phyloP scores from a whole-genome alignment of 35 echinoderm and acorn worm genomes.

The Acanthaster planci region DNA sequence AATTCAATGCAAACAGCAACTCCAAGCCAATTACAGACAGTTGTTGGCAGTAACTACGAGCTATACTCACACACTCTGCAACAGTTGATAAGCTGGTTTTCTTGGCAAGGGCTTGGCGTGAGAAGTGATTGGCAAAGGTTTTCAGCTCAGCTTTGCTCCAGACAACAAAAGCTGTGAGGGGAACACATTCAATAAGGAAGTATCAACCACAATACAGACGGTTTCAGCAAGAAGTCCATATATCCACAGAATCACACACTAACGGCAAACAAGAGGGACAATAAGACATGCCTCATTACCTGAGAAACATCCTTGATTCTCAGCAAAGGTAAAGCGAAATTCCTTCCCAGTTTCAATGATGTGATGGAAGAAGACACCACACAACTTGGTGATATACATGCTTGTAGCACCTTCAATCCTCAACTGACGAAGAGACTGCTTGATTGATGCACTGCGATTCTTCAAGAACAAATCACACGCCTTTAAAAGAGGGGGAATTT shows the following conservation, averaged over 20 bases:
- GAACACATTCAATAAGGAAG: neutral
- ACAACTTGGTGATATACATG: slow-evolving; percentile 94
- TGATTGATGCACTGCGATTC: slow-evolving; percentile 92
- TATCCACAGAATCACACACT: no score
- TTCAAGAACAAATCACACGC: slow-evolving; percentile 97
- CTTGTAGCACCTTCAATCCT: slow-evolving; percentile 94
- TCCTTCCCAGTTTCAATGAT: slow-evolving; percentile 98
- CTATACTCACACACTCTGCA: slow-evolving; percentile 92
- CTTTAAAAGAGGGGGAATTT: slow-evolving; percentile 31
- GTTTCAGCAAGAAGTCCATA: no score
- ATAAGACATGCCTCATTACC: slow-evolving; percentile 41
- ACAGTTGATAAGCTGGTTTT: slow-evolving; percentile 79
- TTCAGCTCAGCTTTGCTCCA: slow-evolving; percentile 91
- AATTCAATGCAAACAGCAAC: slow-evolving; percentile 84
- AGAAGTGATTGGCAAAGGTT: slow-evolving; percentile 82
- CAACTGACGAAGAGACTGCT: slow-evolving; percentile 76
- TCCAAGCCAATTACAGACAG: slow-evolving; percentile 87
- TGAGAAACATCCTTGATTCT: slow-evolving; percentile 97
- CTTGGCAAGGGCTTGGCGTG: slow-evolving; percentile 92
- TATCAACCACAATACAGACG: no score
- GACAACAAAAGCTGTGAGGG: slow-evolving; percentile 86
- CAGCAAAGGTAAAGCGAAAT: slow-evolving; percentile 82
- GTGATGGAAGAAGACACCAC: slow-evolving; percentile 93
- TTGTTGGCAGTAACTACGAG: slow-evolving; percentile 65
- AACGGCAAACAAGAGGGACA: neutral